Evolutionary conservation across 2,113 vertebrate genomes (phyloP), one percentile per base, ranked within the genome.

Genomic region (Tetraodon nigroviridis): DNA sequence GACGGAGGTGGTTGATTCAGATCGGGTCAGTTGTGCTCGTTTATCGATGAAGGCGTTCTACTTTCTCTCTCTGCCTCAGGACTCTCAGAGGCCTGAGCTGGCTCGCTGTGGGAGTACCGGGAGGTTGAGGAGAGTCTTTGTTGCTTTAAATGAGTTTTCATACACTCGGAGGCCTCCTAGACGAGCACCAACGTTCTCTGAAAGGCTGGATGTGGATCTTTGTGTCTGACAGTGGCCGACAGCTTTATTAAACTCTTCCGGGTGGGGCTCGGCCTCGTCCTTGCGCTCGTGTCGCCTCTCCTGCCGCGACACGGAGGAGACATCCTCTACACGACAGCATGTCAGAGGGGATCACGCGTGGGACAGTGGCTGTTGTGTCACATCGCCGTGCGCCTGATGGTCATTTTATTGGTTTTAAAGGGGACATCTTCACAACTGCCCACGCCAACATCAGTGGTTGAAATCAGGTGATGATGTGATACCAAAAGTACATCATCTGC

Each of bases 361-460:
- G 69, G 62, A 58, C 44, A 7, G 76, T 75, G 58, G 69, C 61
- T 63, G 56, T 65, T 61, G 62, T 70, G 73, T 68, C 60, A 48
- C 11, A 18, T 45, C 67, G 45, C 60, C 16, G 24, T 27, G 7
- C 5, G 62, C 46, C 15, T 80, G 78, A 79, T 76, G 71, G 72
- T 74, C 81, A 78, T 52, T 50, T 67, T 73, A 79, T 81, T 81
- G 75, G 86, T 79, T 71, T 47, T 52, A 66, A 71, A 69, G 55
- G 75, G 59, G 70, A 61, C 51, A 45, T 48, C 62, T 69, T 32
- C 64, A 76, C 24, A 27, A 27, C 24, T 6, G 24, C 7, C 24
- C 24, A 27, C 24, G 24, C 24, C 7, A 27, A 27, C 24, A 27
- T 27, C 24, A 27, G 24, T 6, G 24, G 24, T 27, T 27, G 24